Evolutionary conservation across 2,797 vertebrate species (phyloP).

Genomic region (Carcharodon carcharias): DNA sequence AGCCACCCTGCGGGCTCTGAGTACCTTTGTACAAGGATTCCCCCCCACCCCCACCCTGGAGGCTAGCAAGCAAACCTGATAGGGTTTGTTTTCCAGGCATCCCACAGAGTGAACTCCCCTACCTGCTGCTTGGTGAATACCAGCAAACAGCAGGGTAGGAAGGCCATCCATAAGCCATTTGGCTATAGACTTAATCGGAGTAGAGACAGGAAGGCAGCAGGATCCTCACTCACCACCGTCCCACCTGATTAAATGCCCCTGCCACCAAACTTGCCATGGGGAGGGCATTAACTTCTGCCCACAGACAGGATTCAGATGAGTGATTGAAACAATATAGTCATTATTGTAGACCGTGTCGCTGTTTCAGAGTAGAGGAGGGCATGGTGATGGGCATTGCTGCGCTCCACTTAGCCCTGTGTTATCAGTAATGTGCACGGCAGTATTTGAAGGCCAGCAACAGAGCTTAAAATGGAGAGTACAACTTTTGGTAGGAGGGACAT

Average conservation of each 20-base stretch:
- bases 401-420: background rate
- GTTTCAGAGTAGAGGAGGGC: background rate
- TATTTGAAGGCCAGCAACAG: background rate
- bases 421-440: background rate
- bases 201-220: no score
- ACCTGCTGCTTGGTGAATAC: no score
- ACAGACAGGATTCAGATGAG: background rate
- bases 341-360: background rate
- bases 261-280: no score
- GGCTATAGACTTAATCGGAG: background rate
- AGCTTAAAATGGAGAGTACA: background rate
- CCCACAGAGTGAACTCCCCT: no score
- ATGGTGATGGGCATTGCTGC: background rate
- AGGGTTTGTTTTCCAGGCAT: background rate
- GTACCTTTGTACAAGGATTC: background rate
- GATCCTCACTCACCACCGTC: no score
- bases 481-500: background rate
- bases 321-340: background rate
- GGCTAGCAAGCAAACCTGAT: background rate
- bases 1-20: no score
- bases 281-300: no score
- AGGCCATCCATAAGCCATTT: background rate
- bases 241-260: no score
- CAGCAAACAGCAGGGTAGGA: background rate
- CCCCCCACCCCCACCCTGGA: background rate